These are phyloP conservation scores for Steinernema hermaphroditum DNA, from an alignment of 2,888 invertebrate species.

Conservation along the genomic window DNA sequence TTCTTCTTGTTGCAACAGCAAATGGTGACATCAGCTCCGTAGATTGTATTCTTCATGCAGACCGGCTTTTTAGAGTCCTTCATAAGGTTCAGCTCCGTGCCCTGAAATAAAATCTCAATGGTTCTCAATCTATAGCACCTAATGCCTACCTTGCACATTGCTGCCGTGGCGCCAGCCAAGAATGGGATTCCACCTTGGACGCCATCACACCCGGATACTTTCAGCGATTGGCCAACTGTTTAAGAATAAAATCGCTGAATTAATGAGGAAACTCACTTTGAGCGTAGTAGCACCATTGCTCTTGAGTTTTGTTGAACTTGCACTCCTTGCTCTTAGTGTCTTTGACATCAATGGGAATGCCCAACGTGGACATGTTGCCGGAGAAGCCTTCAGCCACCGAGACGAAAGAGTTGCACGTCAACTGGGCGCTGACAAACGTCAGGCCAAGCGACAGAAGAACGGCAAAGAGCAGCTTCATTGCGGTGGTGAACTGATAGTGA, in stretches of 20 bases:
- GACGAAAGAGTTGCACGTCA: background rate
- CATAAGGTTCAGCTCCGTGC: too few species aligned
- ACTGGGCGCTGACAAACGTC: background rate
- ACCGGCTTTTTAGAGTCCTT: background rate
- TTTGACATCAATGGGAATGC: background rate
- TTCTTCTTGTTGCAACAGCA: background rate
- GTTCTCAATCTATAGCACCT: background rate
- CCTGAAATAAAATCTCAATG: too few species aligned
- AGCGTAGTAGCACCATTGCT: background rate
- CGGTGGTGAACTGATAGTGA: background rate
- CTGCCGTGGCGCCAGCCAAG: background rate
- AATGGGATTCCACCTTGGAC: background rate
- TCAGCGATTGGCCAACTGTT: background rate
- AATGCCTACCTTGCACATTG: background rate
- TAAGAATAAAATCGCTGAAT: background rate
- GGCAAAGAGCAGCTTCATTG: background rate
- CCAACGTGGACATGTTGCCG: background rate
- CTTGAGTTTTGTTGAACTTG: background rate
- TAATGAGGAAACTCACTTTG: background rate
- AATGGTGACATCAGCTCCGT: background rate
- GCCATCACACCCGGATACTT: background rate
- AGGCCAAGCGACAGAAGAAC: background rate
- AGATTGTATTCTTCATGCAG: background rate
- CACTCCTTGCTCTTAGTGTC: background rate
- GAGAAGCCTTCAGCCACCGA: background rate